A percentile compares a stretch with the other conserved stretches of the same genome.
phyloP scores from a whole-genome alignment of 2,888 invertebrate genomes.

The Agonopterix arenella region DNA sequence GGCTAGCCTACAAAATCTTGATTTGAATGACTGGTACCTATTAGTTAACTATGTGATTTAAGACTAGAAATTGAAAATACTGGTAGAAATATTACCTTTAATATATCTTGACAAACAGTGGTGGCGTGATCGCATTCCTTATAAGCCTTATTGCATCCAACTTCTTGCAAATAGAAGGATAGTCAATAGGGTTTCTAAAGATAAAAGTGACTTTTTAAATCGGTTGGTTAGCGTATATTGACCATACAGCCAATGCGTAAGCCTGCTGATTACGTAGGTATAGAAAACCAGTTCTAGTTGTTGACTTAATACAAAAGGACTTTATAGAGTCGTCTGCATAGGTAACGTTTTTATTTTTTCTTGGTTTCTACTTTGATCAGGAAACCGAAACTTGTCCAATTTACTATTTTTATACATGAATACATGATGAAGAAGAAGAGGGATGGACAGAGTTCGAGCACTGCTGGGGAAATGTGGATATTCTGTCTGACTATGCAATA shows the following conservation, averaged over 20 bases:
- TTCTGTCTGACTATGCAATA: no score
- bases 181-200: constrained; percentile 9
- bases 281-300: constrained; percentile 34
- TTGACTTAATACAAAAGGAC: constrained; percentile 36
- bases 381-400: no score
- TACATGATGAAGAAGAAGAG: no score
- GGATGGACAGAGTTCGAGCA: no score
- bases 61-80: background rate
- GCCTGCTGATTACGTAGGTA: constrained; percentile 22
- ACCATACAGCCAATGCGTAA: constrained; percentile 24
- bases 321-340: constrained; percentile 4
- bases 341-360: background rate
- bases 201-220: constrained; percentile 20
- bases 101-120: constrained; percentile 7
- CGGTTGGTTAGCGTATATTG: constrained; percentile 34
- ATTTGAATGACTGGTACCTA: no score
- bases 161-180: constrained; percentile 6
- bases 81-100: background rate
- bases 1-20: no score
- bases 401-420: no score
- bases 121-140: constrained; percentile 33
- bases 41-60: no score
- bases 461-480: no score
- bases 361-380: background rate
- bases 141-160: background rate